These are phyloP conservation scores for Pangasius djambal DNA, from an alignment of 2,797 vertebrate species.

Conservation along the genomic window DNA sequence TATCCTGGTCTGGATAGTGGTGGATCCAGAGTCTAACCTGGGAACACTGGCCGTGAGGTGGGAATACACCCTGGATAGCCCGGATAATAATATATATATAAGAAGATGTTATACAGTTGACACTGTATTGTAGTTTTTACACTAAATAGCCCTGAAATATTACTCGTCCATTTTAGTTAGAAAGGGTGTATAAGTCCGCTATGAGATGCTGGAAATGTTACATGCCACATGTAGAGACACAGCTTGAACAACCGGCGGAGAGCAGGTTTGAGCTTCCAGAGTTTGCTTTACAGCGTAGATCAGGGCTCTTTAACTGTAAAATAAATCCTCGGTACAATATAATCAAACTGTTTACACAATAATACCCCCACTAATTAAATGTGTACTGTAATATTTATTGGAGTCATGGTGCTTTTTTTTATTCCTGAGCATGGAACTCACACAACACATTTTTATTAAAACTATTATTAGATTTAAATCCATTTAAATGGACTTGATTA, in stretches of 20 bases:
- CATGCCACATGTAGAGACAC: not conserved
- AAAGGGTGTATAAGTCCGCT: not conserved
- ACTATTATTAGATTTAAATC: not conserved
- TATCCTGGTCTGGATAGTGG: not conserved
- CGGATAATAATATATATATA: too few relatives aligned
- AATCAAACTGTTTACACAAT: not conserved
- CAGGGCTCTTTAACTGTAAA: not conserved
- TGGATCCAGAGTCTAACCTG: not conserved
- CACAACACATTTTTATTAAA: not conserved
- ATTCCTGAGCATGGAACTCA: not conserved
- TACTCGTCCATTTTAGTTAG: not conserved
- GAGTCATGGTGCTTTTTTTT: not conserved
- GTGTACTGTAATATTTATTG: not conserved
- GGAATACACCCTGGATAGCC: not conserved
- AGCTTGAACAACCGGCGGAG: not conserved
- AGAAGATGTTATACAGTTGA: not conserved
- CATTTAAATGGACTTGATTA: not conserved
- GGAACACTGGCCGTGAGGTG: not conserved
- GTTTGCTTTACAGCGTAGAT: not conserved
- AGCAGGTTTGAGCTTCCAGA: not conserved
- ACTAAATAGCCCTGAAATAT: not conserved
- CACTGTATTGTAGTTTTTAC: not conserved
- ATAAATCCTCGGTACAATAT: not conserved
- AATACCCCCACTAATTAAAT: not conserved
- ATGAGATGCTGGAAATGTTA: not conserved